A percentile compares a stretch with the other conserved stretches of the same genome.
These are phyloP conservation scores for Xyrichtys novacula DNA, from an alignment of 2,797 vertebrate genomes.

Conservation along the genomic window DNA sequence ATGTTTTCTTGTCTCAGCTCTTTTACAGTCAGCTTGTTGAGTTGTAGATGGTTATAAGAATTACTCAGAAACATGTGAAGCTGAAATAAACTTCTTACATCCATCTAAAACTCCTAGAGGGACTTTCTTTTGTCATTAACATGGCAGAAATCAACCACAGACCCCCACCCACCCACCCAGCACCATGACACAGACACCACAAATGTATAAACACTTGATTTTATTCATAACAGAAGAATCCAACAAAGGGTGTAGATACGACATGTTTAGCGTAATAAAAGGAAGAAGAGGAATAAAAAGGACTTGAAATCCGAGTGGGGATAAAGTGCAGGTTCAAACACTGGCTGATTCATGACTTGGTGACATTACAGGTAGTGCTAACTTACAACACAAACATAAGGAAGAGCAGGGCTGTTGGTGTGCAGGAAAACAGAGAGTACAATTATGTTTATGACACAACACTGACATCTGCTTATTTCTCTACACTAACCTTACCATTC, in stretches of 20 bases:
- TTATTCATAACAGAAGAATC: constrained; percentile 70
- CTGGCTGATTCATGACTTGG: constrained; percentile 28
- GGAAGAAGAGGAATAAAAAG: constrained; percentile 25
- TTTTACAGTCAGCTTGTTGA: no score
- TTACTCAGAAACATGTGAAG: no score
- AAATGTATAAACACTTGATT: constrained; percentile 70
- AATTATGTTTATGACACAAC: constrained; percentile 6
- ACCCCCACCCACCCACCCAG: no score
- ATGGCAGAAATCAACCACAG: no score
- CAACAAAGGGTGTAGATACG: constrained; percentile 36
- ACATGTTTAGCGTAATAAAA: constrained; percentile 43
- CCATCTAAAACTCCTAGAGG: no score
- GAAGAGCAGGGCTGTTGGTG: neutral
- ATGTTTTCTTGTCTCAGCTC: no score
- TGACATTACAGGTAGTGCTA: constrained; percentile 27
- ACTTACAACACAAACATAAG: constrained; percentile 15
- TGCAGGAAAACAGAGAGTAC: neutral
- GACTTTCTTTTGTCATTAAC: no score
- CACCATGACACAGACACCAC: constrained; percentile 12
- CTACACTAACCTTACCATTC: neutral
- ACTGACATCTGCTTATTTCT: neutral
- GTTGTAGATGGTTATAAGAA: no score
- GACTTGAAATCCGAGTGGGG: constrained; percentile 10
- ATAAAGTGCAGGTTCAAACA: constrained; percentile 70
- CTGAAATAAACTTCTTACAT: no score